Conservation (phyloP, 2,888 invertebrate species). For the Brenthis daphne region DNA sequence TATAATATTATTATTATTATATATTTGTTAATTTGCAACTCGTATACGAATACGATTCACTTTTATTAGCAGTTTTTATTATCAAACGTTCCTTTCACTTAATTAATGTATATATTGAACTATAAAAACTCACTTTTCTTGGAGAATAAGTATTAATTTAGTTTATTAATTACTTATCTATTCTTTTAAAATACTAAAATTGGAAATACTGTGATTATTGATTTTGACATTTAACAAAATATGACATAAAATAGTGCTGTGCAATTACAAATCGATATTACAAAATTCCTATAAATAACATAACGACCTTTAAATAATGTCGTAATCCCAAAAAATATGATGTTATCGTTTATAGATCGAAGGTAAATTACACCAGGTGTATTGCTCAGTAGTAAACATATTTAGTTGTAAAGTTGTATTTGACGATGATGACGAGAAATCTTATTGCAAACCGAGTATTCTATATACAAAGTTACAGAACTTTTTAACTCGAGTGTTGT, state of each 20-base stretch:
- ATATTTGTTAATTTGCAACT: no score
- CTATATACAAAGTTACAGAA: slow-evolving; percentile 19
- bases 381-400: slow-evolving; percentile 51
- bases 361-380: slow-evolving; percentile 41
- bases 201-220: background rate
- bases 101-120: no score
- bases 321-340: background rate
- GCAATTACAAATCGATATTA: slow-evolving; percentile 36
- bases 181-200: no score
- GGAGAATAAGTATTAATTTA: no score
- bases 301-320: slow-evolving; percentile 25
- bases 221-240: slow-evolving; percentile 21
- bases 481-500: slow-evolving; percentile 22
- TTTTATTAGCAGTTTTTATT: no score
- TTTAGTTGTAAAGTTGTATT: slow-evolving; percentile 10
- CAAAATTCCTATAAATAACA: slow-evolving; percentile 31
- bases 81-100: no score
- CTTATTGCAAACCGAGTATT: slow-evolving; percentile 27
- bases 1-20: no score
- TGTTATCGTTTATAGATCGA: slow-evolving; percentile 20
- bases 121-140: no score
- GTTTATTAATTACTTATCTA: no score
- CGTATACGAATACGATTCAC: no score
- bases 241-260: slow-evolving; percentile 46
- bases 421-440: slow-evolving; percentile 18